Evolutionary conservation across 2,888 invertebrate species (phyloP).

Genomic region (Chymomyza caudatula): DNA sequence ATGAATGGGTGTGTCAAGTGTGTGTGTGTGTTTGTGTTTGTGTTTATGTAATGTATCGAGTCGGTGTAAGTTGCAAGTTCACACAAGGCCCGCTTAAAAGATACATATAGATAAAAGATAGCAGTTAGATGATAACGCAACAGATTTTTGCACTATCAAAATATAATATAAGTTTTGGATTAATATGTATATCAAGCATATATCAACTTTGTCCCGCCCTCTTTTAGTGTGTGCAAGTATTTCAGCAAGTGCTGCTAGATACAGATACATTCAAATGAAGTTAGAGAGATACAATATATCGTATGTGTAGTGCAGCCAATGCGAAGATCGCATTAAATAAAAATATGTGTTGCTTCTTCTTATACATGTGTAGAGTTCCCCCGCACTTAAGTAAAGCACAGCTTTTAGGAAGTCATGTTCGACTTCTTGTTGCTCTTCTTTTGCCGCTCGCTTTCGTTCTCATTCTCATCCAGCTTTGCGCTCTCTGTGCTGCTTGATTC

Average conservation of each 20-base stretch:
- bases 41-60: background rate
- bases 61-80: too few species aligned
- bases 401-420: slow-evolving; percentile 24
- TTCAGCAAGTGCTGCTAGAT: background rate
- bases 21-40: background rate
- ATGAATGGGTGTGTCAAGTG: slow-evolving; percentile 13
- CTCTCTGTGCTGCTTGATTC: slow-evolving; percentile 75
- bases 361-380: slow-evolving; percentile 20
- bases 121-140: background rate
- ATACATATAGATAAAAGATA: background rate
- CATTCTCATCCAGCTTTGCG: slow-evolving; percentile 74
- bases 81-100: background rate
- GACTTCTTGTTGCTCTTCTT: slow-evolving; percentile 55
- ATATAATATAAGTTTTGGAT: slow-evolving; percentile 38
- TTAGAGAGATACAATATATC: slow-evolving; percentile 24
- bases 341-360: slow-evolving; percentile 6
- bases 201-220: slow-evolving; percentile 45
- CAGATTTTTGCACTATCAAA: slow-evolving; percentile 21
- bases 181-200: slow-evolving; percentile 18
- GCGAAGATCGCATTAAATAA: slow-evolving; percentile 43
- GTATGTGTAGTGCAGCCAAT: slow-evolving; percentile 44
- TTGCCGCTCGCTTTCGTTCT: slow-evolving; percentile 64
- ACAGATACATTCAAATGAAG: slow-evolving; percentile 12
- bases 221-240: background rate
- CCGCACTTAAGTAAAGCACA: slow-evolving; percentile 30